Evolutionary conservation across 2,888 invertebrate genomes (phyloP).

Genomic region (Hipparchia sbordonii): DNA sequence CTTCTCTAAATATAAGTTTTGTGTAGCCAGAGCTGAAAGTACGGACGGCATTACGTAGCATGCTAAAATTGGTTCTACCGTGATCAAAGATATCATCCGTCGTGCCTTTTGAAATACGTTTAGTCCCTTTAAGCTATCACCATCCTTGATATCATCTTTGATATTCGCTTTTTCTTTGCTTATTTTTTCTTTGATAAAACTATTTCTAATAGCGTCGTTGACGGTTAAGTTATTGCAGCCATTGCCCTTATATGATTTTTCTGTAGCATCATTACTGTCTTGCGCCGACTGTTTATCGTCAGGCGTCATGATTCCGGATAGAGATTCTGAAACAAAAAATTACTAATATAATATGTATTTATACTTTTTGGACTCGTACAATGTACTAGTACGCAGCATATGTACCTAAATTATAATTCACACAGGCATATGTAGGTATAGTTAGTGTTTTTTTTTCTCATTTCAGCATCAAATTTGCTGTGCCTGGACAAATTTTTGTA

Average conservation of each 20-base stretch:
- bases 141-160: conserved; percentile 51
- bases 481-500: conserved; percentile 47
- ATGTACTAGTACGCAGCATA: not conserved
- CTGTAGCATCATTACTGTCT: conserved; percentile 53
- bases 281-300: conserved; percentile 47
- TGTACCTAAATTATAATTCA: too few species aligned
- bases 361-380: not conserved
- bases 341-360: too few species aligned
- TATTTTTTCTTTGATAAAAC: conserved; percentile 57
- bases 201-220: conserved; percentile 64
- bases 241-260: conserved; percentile 56
- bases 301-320: conserved; percentile 32
- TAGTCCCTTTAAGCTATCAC: conserved; percentile 74
- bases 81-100: conserved; percentile 85
- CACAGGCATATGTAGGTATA: too few species aligned
- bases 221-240: conserved; percentile 66
- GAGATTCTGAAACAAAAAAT: conserved; percentile 38
- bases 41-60: conserved; percentile 87
- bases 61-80: conserved; percentile 89
- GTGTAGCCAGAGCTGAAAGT: conserved; percentile 89
- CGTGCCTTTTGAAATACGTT: conserved; percentile 80
- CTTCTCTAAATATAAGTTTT: conserved; percentile 93
- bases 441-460: not conserved
- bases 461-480: conserved; percentile 11
- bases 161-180: conserved; percentile 49